Percentiles rank a stretch among this genome's conserved stretches.
Evolutionary conservation across 2,888 invertebrate genomes (phyloP).

Genomic region (Ophonus ardosiacus): DNA sequence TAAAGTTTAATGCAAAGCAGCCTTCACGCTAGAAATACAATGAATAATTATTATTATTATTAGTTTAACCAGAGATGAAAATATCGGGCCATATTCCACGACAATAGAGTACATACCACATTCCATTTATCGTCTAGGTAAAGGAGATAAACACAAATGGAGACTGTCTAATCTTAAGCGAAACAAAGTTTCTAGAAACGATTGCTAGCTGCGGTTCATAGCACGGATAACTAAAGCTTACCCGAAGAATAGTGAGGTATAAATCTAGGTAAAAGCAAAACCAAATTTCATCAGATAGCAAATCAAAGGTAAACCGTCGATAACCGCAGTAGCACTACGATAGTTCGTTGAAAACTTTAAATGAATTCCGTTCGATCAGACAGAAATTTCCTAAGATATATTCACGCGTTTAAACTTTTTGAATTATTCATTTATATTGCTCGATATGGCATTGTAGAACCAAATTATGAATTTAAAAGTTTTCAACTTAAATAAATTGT

Average conservation of each 20-base stretch:
- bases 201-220: neutral
- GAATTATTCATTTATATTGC: constrained; percentile 47
- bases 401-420: constrained; percentile 46
- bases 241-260: constrained; percentile 45
- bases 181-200: constrained; percentile 23
- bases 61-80: no score
- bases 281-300: constrained; percentile 48
- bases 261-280: constrained; percentile 37
- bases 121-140: no score
- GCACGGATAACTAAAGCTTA: constrained; percentile 21
- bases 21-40: no score
- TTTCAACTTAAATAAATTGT: neutral
- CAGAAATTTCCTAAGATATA: constrained; percentile 43
- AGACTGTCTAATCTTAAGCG: neutral
- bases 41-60: no score
- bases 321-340: constrained; percentile 4
- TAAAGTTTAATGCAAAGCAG: no score
- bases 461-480: constrained; percentile 29
- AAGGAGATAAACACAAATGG: neutral
- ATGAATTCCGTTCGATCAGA: constrained; percentile 42
- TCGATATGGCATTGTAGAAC: neutral
- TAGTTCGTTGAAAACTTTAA: constrained; percentile 55
- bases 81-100: no score
- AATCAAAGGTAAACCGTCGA: constrained; percentile 29
- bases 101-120: no score